These are phyloP conservation scores for Nemurella pictetii DNA, from an alignment of 2,888 invertebrate genomes.

Conservation along the genomic window DNA sequence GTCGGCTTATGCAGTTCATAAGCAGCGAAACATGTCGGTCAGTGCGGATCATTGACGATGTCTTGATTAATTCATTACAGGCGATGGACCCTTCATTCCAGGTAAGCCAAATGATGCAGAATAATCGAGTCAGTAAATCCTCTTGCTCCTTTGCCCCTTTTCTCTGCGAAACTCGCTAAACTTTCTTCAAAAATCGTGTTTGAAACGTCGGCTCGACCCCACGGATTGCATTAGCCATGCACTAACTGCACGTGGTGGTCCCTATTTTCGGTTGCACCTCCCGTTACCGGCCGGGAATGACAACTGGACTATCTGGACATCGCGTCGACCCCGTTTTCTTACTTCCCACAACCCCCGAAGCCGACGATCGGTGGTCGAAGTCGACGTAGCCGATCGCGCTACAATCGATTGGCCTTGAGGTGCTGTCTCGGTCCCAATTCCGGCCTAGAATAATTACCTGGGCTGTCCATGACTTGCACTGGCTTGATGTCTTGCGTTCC, in stretches of 20 bases:
- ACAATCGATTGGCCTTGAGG: neutral
- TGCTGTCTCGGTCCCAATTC: neutral
- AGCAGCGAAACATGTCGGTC: constrained; percentile 39
- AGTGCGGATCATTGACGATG: constrained; percentile 38
- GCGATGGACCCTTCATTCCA: constrained; percentile 42
- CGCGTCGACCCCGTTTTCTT: neutral
- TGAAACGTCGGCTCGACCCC: constrained; percentile 36
- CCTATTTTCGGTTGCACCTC: neutral
- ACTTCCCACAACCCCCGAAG: neutral
- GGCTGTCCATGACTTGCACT: constrained; percentile 4
- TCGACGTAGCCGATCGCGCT: neutral
- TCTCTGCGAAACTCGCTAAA: neutral
- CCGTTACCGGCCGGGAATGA: neutral
- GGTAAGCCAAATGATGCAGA: constrained; percentile 36
- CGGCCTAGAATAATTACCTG: neutral
- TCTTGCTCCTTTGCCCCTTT: neutral
- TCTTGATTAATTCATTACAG: constrained; percentile 40
- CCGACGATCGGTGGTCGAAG: neutral
- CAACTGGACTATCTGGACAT: neutral
- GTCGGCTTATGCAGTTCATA: neutral
- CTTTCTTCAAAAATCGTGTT: neutral
- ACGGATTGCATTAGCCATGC: constrained; percentile 13
- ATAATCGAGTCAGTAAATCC: neutral
- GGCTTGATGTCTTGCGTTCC: constrained; percentile 7
- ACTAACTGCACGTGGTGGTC: constrained; percentile 21